Evolutionary conservation across 2,888 invertebrate species (phyloP).

Genomic region (Gymnoscelis rufifasciata): DNA sequence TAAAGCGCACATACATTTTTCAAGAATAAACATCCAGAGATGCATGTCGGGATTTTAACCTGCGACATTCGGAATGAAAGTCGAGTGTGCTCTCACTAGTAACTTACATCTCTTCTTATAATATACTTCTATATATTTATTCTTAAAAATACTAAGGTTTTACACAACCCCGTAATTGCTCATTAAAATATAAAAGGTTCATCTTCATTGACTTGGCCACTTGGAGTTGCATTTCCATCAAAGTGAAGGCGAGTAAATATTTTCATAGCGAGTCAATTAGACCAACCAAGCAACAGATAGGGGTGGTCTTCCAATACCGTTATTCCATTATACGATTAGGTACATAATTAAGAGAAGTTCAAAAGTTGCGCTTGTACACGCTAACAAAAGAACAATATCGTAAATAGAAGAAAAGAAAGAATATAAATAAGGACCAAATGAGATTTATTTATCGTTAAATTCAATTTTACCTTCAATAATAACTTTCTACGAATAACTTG

Average conservation of each 20-base stretch:
- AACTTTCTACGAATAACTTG: too few species aligned
- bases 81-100: too few species aligned
- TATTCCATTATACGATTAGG: constrained; percentile 77
- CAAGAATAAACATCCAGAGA: too few species aligned
- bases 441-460: constrained; percentile 35
- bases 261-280: constrained; percentile 65
- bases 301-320: constrained; percentile 51
- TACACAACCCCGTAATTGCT: constrained; percentile 6
- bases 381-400: constrained; percentile 67
- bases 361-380: constrained; percentile 73
- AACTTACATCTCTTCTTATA: too few species aligned
- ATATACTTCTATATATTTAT: too few species aligned
- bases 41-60: too few species aligned
- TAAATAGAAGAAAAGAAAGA: constrained; percentile 54
- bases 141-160: too few species aligned
- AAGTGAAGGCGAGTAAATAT: constrained; percentile 55
- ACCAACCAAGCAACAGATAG: constrained; percentile 58
- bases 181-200: constrained; percentile 21
- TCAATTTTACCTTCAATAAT: too few species aligned
- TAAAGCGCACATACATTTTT: too few species aligned
- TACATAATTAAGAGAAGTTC: constrained; percentile 73
- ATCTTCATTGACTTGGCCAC: constrained; percentile 23
- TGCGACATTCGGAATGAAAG: too few species aligned
- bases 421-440: constrained; percentile 48
- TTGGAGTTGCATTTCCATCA: constrained; percentile 35